Percentiles rank a stretch among this genome's conserved stretches.
Evolutionary conservation across 1,140 invertebrate genomes (phyloP).

Genomic region (Ceratina japonica): DNA sequence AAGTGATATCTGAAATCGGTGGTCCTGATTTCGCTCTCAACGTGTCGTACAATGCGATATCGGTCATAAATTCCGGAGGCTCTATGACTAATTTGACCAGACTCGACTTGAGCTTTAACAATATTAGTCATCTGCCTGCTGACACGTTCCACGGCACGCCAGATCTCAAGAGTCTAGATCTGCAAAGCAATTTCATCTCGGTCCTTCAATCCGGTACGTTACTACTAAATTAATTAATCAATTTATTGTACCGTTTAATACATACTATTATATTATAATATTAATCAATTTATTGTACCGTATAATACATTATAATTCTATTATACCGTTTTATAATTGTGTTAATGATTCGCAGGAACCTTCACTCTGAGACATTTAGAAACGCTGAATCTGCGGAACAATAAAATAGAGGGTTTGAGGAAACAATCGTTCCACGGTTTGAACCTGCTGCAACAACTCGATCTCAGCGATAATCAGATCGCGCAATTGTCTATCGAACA

Average conservation of each 20-base stretch:
- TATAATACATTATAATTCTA: no score
- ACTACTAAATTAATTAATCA: no score
- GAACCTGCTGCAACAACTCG: slow-evolving; percentile 86
- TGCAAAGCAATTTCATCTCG: slow-evolving; percentile 84
- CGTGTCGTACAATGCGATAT: slow-evolving; percentile 76
- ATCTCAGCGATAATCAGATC: slow-evolving; percentile 89
- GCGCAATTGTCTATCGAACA: slow-evolving; percentile 89
- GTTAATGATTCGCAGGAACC: slow-evolving; percentile 62
- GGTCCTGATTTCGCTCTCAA: slow-evolving; percentile 74
- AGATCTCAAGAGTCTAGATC: slow-evolving; percentile 83
- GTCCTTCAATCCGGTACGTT: slow-evolving; percentile 70
- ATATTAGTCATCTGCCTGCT: slow-evolving; percentile 83
- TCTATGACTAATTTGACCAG: slow-evolving; percentile 71
- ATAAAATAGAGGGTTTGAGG: slow-evolving; percentile 86
- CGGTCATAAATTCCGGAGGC: slow-evolving; percentile 65
- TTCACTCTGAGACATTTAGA: slow-evolving; percentile 83
- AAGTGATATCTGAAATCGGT: slow-evolving; percentile 73
- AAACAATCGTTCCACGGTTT: slow-evolving; percentile 88
- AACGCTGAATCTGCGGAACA: slow-evolving; percentile 86
- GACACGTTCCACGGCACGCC: slow-evolving; percentile 84
- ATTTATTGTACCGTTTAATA: no score
- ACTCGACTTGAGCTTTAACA: slow-evolving; percentile 89
- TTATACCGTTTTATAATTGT: no score
- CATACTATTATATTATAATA: no score
- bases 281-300: no score